Conservation (phyloP, 2,797 vertebrate genomes). For the Hypotaenidia philippensis region DNA sequence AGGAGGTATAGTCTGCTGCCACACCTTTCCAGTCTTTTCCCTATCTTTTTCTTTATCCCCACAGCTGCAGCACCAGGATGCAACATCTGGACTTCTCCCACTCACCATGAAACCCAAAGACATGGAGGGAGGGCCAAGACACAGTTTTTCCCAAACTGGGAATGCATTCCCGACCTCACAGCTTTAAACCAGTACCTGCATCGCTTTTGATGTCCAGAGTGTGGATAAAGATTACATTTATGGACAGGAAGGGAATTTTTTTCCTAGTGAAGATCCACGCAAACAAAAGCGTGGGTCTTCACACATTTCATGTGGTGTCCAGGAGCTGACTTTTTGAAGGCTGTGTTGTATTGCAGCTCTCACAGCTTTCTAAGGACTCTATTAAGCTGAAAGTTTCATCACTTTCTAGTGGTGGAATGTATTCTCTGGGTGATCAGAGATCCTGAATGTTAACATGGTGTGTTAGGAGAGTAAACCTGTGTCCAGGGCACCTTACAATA, state of each 20-base stretch:
- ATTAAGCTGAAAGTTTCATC: not conserved
- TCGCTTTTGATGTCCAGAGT: not conserved
- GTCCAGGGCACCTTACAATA: not conserved
- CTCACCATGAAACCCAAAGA: not conserved
- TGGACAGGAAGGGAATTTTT: not conserved
- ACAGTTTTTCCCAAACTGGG: not conserved
- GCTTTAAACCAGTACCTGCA: not conserved
- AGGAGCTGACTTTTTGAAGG: not conserved
- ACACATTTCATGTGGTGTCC: not conserved
- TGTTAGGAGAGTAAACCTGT: not conserved
- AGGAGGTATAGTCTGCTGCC: not conserved
- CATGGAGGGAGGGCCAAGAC: accelerated
- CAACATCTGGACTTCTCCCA: not conserved
- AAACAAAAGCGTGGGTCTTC: not conserved
- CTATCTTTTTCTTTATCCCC: not conserved
- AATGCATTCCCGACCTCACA: not conserved
- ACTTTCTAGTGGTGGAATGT: not conserved
- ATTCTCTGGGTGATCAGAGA: not conserved
- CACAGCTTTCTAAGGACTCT: not conserved
- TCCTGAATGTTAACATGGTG: not conserved
- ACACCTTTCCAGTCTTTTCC: not conserved
- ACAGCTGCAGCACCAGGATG: not conserved
- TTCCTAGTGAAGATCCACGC: not conserved
- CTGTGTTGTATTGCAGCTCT: not conserved
- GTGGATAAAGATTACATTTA: not conserved